Percentiles rank a stretch among this genome's conserved stretches.
phyloP scores from a whole-genome alignment of 2,888 invertebrate genomes.

The Ptychoptera albimana region DNA sequence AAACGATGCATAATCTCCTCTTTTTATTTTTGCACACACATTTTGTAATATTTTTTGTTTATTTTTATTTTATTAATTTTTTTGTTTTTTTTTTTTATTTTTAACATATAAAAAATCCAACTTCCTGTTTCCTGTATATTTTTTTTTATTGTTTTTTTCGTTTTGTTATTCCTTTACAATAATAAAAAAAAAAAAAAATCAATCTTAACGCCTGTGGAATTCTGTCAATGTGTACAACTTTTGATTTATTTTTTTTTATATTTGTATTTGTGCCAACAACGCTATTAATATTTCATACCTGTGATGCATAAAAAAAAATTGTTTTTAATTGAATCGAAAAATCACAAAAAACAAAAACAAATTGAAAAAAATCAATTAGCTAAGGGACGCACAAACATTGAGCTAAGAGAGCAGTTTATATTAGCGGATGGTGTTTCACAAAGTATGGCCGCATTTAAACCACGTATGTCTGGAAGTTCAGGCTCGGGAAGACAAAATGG shows the following conservation, averaged over 20 bases:
- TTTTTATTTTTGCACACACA: too few species aligned
- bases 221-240: conserved; percentile 4
- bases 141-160: conserved; percentile 9
- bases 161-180: conserved; percentile 8
- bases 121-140: conserved; percentile 9
- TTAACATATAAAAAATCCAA: too few species aligned
- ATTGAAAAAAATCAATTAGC: conserved; percentile 51
- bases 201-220: not conserved
- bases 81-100: too few species aligned
- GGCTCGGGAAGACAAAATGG: conserved; percentile 26
- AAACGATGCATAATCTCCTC: too few species aligned
- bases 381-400: conserved; percentile 99
- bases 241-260: conserved; percentile 5
- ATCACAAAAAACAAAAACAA: not conserved
- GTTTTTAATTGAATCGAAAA: not conserved
- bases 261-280: not conserved
- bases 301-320: not conserved
- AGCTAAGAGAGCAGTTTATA: conserved; percentile 97
- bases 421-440: conserved; percentile 97
- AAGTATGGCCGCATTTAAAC: conserved; percentile 96
- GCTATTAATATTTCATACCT: not conserved
- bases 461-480: conserved; percentile 62
- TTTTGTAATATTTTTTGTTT: too few species aligned
- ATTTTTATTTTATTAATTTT: too few species aligned
- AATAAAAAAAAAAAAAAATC: conserved; percentile 1